phyloP scores from a whole-genome alignment of 2,797 vertebrate species.

The Eulemur rubriventer region DNA sequence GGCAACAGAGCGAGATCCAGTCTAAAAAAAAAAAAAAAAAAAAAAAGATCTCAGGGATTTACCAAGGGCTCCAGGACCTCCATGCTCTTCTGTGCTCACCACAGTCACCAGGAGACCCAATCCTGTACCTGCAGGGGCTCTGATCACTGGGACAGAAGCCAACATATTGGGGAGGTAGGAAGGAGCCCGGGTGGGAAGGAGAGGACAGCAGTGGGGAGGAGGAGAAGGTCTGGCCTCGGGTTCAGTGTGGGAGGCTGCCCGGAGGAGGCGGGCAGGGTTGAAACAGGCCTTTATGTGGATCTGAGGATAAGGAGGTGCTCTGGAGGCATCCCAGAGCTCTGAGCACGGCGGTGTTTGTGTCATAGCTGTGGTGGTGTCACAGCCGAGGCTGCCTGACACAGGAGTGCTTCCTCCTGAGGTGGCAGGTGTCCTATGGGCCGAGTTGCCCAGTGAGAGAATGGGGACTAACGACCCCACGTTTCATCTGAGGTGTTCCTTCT shows the following conservation, averaged over 20 bases:
- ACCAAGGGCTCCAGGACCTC: neutral
- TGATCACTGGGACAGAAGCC: neutral
- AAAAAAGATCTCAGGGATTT: neutral
- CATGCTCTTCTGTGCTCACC: neutral
- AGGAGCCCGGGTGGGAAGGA: neutral
- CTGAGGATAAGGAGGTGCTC: neutral
- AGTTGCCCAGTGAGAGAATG: neutral
- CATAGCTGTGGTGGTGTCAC: accelerated
- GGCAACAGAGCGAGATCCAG: no score
- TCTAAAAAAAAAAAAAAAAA: no score
- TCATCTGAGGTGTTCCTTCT: neutral
- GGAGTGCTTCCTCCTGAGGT: neutral
- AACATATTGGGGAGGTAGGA: neutral
- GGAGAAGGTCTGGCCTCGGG: neutral
- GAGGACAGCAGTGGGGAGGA: neutral
- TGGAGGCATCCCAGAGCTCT: neutral
- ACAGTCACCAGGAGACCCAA: neutral
- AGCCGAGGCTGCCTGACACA: neutral
- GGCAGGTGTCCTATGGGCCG: neutral
- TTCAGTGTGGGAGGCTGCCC: neutral
- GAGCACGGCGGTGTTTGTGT: neutral
- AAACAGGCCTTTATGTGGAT: neutral
- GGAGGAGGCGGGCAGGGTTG: neutral
- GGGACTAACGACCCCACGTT: neutral
- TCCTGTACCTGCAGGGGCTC: neutral